phyloP scores from a whole-genome alignment of 1,140 invertebrate genomes.

The Papilio machaon region DNA sequence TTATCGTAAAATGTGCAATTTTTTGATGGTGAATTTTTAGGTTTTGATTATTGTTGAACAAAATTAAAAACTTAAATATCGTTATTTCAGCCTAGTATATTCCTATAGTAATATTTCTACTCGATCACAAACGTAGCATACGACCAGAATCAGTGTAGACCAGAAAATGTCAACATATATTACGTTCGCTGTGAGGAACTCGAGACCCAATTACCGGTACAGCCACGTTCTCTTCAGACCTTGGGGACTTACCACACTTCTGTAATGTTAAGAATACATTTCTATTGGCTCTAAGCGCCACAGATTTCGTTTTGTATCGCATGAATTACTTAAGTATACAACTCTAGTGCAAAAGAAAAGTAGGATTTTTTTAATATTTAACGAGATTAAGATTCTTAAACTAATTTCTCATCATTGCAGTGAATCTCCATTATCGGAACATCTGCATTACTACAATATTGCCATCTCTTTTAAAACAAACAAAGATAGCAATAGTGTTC shows the following conservation, averaged over 20 bases:
- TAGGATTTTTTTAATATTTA: too few species aligned
- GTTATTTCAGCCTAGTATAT: not conserved
- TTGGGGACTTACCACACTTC: conserved; percentile 6
- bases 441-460: too few species aligned
- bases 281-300: not conserved
- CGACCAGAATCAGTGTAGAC: not conserved
- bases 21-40: too few species aligned
- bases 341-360: not conserved
- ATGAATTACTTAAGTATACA: not conserved
- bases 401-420: too few species aligned
- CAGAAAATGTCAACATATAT: conserved; percentile 15
- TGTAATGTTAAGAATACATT: not conserved
- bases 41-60: too few species aligned
- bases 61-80: too few species aligned
- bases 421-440: too few species aligned
- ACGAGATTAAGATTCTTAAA: too few species aligned
- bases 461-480: too few species aligned
- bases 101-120: not conserved
- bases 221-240: not conserved
- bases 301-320: not conserved
- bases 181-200: not conserved
- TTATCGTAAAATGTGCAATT: too few species aligned
- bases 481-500: too few species aligned
- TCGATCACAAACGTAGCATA: not conserved
- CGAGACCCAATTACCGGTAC: not conserved